Evolutionary conservation across 2,797 vertebrate species (phyloP).

Genomic region (Acipenser transmontanus): DNA sequence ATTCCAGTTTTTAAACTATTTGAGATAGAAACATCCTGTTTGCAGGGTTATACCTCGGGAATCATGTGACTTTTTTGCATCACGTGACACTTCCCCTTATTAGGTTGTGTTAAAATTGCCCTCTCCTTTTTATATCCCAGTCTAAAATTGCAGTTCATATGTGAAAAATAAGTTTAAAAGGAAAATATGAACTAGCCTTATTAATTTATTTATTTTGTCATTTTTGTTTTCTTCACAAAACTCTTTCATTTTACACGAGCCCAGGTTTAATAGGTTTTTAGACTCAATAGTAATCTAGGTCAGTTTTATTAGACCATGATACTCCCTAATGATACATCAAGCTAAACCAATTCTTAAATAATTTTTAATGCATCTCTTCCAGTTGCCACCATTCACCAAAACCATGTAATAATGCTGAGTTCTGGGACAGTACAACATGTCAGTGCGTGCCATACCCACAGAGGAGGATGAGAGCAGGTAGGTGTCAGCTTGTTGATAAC

Average conservation of each 20-base stretch:
- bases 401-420: conserved; percentile 74
- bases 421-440: conserved; percentile 82
- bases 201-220: too few relatives aligned
- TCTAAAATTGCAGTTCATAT: too few relatives aligned
- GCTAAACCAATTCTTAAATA: conserved; percentile 46
- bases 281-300: background rate
- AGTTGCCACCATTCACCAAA: conserved; percentile 68
- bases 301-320: background rate
- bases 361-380: conserved; percentile 40
- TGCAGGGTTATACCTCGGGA: too few relatives aligned
- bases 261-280: background rate
- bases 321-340: background rate
- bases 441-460: conserved; percentile 74
- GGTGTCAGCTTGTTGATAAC: background rate
- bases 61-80: too few relatives aligned
- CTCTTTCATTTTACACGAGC: background rate
- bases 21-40: too few relatives aligned
- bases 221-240: too few relatives aligned
- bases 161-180: too few relatives aligned
- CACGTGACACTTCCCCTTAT: too few relatives aligned
- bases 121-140: too few relatives aligned
- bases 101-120: too few relatives aligned
- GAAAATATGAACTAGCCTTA: too few relatives aligned
- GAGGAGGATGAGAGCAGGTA: conserved; percentile 16
- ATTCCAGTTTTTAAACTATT: too few relatives aligned